phyloP scores from a whole-genome alignment of 2,888 invertebrate genomes.

The Hemicrepidius hirtus region DNA sequence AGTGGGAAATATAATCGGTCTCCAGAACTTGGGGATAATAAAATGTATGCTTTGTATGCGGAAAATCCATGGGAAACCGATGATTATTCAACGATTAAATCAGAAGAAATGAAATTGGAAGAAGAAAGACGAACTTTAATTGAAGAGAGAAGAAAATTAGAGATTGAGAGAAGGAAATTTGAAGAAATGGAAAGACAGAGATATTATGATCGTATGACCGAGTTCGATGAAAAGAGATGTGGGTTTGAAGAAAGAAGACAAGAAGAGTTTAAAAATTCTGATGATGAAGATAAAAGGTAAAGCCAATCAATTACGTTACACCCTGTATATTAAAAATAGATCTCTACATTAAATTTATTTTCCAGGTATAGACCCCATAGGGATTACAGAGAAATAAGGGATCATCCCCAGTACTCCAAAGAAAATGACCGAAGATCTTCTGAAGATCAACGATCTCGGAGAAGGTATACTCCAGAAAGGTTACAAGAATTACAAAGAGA shows the following conservation, averaged over 20 bases:
- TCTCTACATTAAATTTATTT: no score
- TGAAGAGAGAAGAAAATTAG: conserved; percentile 57
- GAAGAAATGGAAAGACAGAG: conserved; percentile 48
- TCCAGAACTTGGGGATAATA: conserved; percentile 9
- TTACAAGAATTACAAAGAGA: background rate
- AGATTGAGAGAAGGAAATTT: conserved; percentile 52
- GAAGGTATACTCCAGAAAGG: background rate
- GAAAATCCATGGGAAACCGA: conserved; percentile 59
- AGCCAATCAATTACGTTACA: no score
- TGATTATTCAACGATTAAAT: conserved; percentile 52
- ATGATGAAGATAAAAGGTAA: conserved; percentile 33
- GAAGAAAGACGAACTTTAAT: conserved; percentile 54
- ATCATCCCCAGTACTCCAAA: background rate
- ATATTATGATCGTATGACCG: conserved; percentile 20
- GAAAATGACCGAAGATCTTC: conserved; percentile 19
- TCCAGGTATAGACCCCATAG: conserved; percentile 18
- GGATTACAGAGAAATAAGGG: conserved; percentile 21
- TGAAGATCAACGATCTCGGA: background rate
- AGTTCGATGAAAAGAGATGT: conserved; percentile 34
- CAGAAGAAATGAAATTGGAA: conserved; percentile 53
- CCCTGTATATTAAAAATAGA: no score
- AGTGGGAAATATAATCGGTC: background rate
- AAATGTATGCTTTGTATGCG: conserved; percentile 37
- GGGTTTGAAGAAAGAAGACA: conserved; percentile 27
- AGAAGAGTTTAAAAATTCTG: conserved; percentile 19